Conservation (phyloP, 2,888 invertebrate species). For the Cryptus viduatorius region DNA sequence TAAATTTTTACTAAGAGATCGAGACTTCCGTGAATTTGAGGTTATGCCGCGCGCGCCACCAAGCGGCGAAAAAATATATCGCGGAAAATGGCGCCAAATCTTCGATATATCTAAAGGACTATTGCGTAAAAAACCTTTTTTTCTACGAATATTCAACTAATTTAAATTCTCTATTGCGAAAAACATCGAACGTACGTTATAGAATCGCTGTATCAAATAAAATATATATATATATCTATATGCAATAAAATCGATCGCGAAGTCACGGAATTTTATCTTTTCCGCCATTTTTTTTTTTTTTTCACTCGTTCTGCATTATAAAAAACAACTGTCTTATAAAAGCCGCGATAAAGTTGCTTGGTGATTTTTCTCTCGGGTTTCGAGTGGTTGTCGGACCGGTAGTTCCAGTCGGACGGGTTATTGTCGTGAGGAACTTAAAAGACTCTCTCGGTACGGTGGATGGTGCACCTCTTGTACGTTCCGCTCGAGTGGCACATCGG, state of each 20-base stretch:
- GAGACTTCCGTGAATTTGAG: no score
- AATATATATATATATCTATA: no score
- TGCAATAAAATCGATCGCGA: background rate
- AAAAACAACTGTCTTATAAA: background rate
- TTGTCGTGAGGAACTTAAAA: slow-evolving; percentile 64
- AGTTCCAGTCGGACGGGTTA: slow-evolving; percentile 39
- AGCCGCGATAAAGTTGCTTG: background rate
- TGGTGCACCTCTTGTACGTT: slow-evolving; percentile 19
- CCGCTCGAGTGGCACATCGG: slow-evolving; percentile 31
- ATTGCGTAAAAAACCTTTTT: no score
- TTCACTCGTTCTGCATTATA: background rate
- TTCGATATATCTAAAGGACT: no score
- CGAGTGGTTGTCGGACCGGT: slow-evolving; percentile 1
- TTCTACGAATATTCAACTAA: no score
- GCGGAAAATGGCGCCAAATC: no score
- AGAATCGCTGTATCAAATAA: no score
- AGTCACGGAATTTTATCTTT: background rate
- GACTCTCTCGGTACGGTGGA: slow-evolving; percentile 37
- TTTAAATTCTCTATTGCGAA: no score
- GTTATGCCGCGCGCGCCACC: no score
- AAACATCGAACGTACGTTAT: no score
- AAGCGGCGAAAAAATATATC: no score
- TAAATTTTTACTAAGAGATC: no score
- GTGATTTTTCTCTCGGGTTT: slow-evolving; percentile 32
- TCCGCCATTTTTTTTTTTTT: background rate